Evolutionary conservation across 2,113 vertebrate species (phyloP).

Genomic region (Promerops cafer): DNA sequence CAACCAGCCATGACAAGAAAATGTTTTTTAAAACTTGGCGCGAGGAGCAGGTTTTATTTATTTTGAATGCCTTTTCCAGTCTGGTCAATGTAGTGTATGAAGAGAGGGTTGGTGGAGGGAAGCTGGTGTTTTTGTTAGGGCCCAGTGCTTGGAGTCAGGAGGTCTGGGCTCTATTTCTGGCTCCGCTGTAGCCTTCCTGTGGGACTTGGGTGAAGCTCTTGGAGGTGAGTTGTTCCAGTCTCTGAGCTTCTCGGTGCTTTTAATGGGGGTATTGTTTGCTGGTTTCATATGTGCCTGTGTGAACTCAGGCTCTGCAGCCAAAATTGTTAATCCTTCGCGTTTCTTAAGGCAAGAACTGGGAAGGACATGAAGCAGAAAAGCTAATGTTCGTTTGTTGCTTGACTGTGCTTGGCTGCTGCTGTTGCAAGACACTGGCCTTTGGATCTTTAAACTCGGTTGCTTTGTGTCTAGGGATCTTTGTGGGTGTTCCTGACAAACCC

Average conservation of each 20-base stretch:
- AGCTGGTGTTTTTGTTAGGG: slow-evolving; percentile 32
- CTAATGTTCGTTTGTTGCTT: not conserved
- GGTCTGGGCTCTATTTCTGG: slow-evolving; percentile 54
- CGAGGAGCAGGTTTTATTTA: not conserved
- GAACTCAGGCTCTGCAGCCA: not conserved
- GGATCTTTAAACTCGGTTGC: slow-evolving; percentile 25
- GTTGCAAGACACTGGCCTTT: not conserved
- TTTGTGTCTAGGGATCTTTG: slow-evolving; percentile 25
- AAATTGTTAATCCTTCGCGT: not conserved
- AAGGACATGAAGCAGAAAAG: slow-evolving; percentile 27
- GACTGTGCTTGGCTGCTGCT: not conserved
- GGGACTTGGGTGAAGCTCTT: slow-evolving; percentile 42
- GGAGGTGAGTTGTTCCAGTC: slow-evolving; percentile 16
- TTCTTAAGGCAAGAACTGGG: not conserved
- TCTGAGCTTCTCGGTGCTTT: not conserved
- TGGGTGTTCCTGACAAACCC: slow-evolving; percentile 49
- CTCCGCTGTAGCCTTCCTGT: not conserved
- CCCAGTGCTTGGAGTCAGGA: slow-evolving; percentile 21
- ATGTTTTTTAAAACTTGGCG: slow-evolving; percentile 54
- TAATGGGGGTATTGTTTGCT: not conserved
- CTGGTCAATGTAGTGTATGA: slow-evolving; percentile 38
- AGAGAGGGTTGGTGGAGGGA: slow-evolving; percentile 26
- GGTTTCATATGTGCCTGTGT: not conserved
- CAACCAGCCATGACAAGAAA: slow-evolving; percentile 45
- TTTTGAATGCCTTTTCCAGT: slow-evolving; percentile 52